These are phyloP conservation scores for Falco berigora DNA, from an alignment of 2,797 vertebrate genomes.

Conservation along the genomic window DNA sequence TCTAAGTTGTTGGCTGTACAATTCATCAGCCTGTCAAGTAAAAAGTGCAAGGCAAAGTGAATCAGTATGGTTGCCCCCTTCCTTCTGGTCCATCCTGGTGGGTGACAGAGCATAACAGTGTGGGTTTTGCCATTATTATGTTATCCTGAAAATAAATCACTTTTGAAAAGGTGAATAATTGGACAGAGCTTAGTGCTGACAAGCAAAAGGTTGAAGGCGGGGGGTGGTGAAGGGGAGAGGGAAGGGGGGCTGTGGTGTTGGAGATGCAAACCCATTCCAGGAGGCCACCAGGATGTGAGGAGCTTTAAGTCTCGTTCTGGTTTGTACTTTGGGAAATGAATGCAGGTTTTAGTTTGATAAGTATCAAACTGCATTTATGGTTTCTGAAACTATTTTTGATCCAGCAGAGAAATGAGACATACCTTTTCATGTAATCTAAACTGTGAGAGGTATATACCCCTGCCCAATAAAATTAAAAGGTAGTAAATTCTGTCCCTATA, in stretches of 20 bases:
- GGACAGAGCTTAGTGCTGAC: constrained; percentile 61
- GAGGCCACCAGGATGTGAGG: background rate
- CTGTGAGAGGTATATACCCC: background rate
- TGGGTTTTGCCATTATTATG: constrained; percentile 66
- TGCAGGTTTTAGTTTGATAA: background rate
- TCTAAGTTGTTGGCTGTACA: constrained; percentile 6
- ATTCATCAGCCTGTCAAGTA: constrained; percentile 58
- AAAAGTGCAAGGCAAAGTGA: constrained; percentile 49
- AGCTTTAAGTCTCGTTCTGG: background rate
- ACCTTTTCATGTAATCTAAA: background rate
- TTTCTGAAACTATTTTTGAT: constrained; percentile 36
- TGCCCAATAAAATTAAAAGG: constrained; percentile 25
- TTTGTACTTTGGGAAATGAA: constrained; percentile 1
- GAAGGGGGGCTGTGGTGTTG: background rate
- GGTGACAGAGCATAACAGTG: constrained; percentile 54
- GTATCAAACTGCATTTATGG: background rate
- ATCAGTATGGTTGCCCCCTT: background rate
- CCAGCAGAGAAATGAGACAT: background rate
- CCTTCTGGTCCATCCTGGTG: constrained; percentile 18
- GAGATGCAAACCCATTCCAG: background rate
- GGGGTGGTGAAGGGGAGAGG: background rate
- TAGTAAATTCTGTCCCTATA: constrained; percentile 12
- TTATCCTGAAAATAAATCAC: constrained; percentile 69
- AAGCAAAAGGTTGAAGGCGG: constrained; percentile 19
- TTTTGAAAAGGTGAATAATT: constrained; percentile 67